Base-by-base conservation (phyloP, 2,888 invertebrate genomes). In the Phyllotreta striolata region DNA sequence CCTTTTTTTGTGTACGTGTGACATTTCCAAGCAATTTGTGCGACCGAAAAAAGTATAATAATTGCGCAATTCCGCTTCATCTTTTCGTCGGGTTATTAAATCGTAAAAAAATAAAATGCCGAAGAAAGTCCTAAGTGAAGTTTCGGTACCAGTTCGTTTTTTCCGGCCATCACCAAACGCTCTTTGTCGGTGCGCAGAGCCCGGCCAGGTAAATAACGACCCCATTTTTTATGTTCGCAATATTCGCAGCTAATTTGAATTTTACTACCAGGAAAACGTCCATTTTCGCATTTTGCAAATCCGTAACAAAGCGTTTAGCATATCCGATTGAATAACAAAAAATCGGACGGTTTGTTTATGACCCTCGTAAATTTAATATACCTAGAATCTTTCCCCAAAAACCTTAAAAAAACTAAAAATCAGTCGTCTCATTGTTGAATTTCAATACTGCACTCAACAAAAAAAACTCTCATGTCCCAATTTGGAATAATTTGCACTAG, bases 251-350 rank as follows among this genome's bases (percentile, higher is more conserved):
- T 34, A 24, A 58, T 58, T 58, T 58, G 49, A 58, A 58, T 58
- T 58, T 58, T 58, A 58, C 34, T 9, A 35, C 49, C 24, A 34
- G 58, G 39, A 40, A 49, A 49, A 47, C 44, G 39, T 49, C 43
- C 12, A 49, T 10, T 49, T 58, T 58, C 38, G 39, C 35, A 58
- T 58, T 49, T 58, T 58, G 58, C 58, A 58, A 58, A 49, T 58
- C 51, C 35, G 13, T 58, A 57, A 14, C 57, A 47, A 57, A 57
- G 14, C 39, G 10, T 38, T 57, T 57, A 56, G 47, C 49, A 40
- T 49, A 58, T 58, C 41, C 37, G 35, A 44, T 43, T 35, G 44
- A 41, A n/a, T 41, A n/a, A 10, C 41, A 9, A 41, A 41, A 41
- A 41, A 9, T 41, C 9, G n/a, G 10, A 9, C 10, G 10, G 41